These are phyloP conservation scores for Poecile montanus DNA, from an alignment of 2,797 vertebrate species.

Conservation along the genomic window DNA sequence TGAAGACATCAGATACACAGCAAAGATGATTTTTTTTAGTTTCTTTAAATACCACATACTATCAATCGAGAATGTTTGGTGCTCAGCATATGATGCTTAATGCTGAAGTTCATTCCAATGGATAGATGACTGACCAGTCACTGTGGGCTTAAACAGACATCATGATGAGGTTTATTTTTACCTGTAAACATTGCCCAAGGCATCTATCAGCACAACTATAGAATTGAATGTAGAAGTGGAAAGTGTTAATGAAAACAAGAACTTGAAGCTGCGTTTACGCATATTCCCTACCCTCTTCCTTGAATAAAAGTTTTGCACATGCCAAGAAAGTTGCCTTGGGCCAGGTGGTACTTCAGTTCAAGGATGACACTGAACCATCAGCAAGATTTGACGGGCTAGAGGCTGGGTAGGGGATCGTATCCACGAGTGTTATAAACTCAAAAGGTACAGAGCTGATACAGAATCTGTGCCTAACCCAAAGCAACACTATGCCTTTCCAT, in stretches of 20 bases:
- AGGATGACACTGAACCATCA: neutral
- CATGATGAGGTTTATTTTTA: neutral
- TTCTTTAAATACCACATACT: neutral
- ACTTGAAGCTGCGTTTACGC: neutral
- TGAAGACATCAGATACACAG: neutral
- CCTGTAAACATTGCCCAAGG: neutral
- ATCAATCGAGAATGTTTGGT: neutral
- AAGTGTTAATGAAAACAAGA: neutral
- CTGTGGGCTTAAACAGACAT: neutral
- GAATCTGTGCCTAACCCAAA: neutral
- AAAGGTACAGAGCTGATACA: neutral
- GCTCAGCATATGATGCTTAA: neutral
- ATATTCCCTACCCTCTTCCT: neutral
- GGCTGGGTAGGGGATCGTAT: rapidly evolving
- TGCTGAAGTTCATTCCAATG: rapidly evolving
- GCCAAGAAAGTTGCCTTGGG: neutral
- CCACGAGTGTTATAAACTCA: neutral
- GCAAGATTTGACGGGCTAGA: neutral
- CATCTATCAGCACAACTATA: neutral
- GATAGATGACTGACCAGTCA: neutral
- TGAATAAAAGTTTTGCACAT: neutral
- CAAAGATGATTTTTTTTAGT: neutral
- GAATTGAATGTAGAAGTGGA: neutral
- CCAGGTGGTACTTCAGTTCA: neutral
- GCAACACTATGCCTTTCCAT: neutral